phyloP scores from a whole-genome alignment of 2,797 vertebrate species.

The Pogonophryne albipinna region DNA sequence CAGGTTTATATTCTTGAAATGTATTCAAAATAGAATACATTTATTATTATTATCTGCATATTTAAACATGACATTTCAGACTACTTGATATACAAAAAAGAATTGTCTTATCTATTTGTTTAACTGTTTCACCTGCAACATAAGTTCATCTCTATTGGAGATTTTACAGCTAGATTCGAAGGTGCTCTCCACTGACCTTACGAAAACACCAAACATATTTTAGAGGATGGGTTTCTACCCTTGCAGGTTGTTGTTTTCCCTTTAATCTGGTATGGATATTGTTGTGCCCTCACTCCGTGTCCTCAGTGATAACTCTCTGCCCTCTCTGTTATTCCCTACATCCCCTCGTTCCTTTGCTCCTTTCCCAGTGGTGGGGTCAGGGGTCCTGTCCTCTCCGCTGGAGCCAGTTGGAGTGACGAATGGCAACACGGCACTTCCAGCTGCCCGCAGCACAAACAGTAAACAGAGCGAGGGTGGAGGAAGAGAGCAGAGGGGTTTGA shows the following conservation, averaged over 20 bases:
- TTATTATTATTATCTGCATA: too few species aligned
- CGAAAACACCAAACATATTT: neutral
- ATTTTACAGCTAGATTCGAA: neutral
- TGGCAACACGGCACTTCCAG: constrained; percentile 64
- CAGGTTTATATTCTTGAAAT: too few species aligned
- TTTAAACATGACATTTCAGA: too few species aligned
- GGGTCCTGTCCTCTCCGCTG: constrained; percentile 71
- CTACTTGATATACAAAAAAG: too few species aligned
- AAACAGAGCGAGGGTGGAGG: constrained; percentile 63
- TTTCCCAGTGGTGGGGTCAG: constrained; percentile 68
- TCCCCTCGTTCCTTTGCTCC: constrained; percentile 39
- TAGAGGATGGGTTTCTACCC: neutral
- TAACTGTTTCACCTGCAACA: too few species aligned
- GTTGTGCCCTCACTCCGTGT: neutral
- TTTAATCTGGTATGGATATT: neutral
- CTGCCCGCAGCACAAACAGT: constrained; percentile 62
- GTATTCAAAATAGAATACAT: too few species aligned
- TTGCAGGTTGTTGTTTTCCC: neutral
- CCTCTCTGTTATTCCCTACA: constrained; percentile 17
- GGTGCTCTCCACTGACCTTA: neutral
- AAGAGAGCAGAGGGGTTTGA: constrained; percentile 42
- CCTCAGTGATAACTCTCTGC: constrained; percentile 7
- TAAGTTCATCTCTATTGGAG: neutral
- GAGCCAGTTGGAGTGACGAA: constrained; percentile 73
- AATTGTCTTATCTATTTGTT: too few species aligned